These are phyloP conservation scores for Formicarius rufipectus DNA, from an alignment of 2,113 vertebrate species.

Conservation along the genomic window DNA sequence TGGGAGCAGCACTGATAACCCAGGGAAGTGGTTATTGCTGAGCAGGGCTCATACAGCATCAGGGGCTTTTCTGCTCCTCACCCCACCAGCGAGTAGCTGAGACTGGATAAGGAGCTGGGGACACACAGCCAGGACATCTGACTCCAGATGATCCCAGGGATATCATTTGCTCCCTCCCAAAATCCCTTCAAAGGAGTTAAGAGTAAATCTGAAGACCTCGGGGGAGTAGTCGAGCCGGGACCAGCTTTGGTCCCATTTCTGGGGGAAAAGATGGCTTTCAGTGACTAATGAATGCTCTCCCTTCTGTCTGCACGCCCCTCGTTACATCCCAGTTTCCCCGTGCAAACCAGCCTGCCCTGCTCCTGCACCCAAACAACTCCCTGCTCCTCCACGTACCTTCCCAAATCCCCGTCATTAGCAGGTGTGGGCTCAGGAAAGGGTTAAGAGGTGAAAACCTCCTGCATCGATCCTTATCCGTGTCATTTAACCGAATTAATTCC, in stretches of 20 bases:
- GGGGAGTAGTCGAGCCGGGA: fast-evolving
- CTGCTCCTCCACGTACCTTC: fast-evolving
- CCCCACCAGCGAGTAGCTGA: background rate
- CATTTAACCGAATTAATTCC: conserved; percentile 3
- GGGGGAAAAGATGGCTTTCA: background rate
- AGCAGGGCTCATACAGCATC: fast-evolving
- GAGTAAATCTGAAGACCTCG: background rate
- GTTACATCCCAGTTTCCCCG: background rate
- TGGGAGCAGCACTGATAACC: background rate
- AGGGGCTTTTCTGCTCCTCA: background rate
- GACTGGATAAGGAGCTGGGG: background rate
- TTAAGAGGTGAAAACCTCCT: background rate
- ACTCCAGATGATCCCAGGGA: background rate
- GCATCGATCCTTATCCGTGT: background rate
- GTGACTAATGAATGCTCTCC: background rate
- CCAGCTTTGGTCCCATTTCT: background rate
- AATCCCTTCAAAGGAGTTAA: background rate
- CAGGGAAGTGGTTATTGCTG: background rate
- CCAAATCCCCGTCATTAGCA: background rate
- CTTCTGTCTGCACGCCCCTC: background rate
- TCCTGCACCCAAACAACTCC: background rate
- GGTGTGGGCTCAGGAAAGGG: background rate
- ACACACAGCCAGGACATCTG: background rate
- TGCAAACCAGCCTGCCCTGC: background rate
- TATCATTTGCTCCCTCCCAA: background rate